Evolutionary conservation across 2,113 vertebrate species (phyloP), one percentile per base, ranked within the genome.

Genomic region (Azemiops feae): DNA sequence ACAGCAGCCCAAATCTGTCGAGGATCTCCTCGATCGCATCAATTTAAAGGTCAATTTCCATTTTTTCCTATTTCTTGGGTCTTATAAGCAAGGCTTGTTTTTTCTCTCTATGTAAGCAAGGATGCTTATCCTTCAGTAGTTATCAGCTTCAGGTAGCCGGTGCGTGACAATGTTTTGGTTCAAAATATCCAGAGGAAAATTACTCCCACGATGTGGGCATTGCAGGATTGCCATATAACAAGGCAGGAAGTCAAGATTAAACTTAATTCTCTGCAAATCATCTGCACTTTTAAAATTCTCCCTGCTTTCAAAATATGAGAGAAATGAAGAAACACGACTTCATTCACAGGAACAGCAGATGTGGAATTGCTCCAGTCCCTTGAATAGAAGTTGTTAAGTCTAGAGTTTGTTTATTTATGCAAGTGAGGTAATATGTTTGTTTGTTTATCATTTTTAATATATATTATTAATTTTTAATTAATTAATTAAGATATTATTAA

Each of bases 1-100:
- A 0, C 99, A 98, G 27, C 99, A 99, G 93, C 99, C 99, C 93
- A 98, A 98, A 90, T 99, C 99, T 0, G 99, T 99, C 94, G 99
- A 99, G 94, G 99, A 99, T 34, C 98, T 99, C 86, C 97, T 99
- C 85, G 99, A 99, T 88, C 98, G 99, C 88, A 99, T 99, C 96
- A 98, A 99, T 96, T 98, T 99, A 94, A 99, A 99, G 97, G 99
- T 99, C 92, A 93, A 97, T 91, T 22, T 30, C 7, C 4, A 55
- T 87, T 91, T 89, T 94, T 11, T 60, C 91, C 10, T 91, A 27
- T 60, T 52, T 94, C 43, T 89, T 90, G 85, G 54, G 14, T 9
- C 60, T 93, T 92, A 5, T 3, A 53, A 20, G 2, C 22, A 86
- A 81, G 69, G 6, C n/a, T 74, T 5, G 69, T 34, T 74, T 50